Evolutionary conservation across 1,140 invertebrate species (phyloP).

Genomic region (Cherax destructor): DNA sequence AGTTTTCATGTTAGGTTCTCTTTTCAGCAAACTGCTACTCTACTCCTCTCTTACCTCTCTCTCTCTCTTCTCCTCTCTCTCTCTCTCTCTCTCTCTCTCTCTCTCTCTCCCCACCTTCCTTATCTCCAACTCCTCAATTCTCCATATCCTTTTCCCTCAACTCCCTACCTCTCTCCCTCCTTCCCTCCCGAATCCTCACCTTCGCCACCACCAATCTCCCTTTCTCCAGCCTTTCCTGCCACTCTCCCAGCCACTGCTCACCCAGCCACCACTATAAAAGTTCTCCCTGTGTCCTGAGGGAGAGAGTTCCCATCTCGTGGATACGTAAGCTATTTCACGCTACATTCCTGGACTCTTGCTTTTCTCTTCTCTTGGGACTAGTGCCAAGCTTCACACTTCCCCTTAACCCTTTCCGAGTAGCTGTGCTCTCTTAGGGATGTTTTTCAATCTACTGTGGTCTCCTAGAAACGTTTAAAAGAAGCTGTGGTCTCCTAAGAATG

Average conservation of each 20-base stretch:
- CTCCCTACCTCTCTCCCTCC: not conserved
- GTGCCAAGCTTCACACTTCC: not conserved
- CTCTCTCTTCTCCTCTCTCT: not conserved
- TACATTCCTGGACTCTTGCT: not conserved
- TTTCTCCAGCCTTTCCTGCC: not conserved
- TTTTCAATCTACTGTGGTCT: no score
- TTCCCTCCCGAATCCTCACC: not conserved
- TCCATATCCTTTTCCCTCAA: not conserved
- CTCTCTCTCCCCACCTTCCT: not conserved
- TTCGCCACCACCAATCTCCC: not conserved
- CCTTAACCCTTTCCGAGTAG: no score
- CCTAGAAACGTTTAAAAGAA: no score
- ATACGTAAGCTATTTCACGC: slow-evolving; percentile 5
- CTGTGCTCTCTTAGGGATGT: no score
- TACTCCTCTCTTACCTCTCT: not conserved
- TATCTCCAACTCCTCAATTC: not conserved
- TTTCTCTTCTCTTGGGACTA: not conserved
- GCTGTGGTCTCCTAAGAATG: no score
- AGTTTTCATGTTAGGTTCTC: no score
- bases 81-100: not conserved
- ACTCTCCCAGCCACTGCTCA: not conserved
- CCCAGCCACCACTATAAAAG: not conserved
- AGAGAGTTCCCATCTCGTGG: not conserved
- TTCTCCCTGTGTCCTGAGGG: slow-evolving; percentile 2
- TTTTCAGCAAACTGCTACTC: no score